Conservation (phyloP, 1,140 invertebrate genomes). For the Drosophila cardini region DNA sequence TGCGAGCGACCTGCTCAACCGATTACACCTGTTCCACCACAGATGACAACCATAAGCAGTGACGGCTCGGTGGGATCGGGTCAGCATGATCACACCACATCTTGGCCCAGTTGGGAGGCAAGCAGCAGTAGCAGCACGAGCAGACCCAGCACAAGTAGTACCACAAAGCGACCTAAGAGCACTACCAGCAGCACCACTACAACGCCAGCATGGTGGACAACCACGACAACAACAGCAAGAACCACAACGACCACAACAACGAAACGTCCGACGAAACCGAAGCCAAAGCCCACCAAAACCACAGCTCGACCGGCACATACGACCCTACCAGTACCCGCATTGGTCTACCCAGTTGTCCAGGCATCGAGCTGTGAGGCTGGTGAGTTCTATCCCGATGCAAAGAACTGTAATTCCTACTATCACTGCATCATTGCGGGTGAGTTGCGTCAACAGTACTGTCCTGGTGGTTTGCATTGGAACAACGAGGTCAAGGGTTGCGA, state of each 20-base stretch:
- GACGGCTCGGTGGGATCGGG: conserved; percentile 64
- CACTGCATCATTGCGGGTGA: conserved; percentile 89
- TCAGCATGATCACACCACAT: conserved; percentile 81
- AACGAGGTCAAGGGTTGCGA: conserved; percentile 87
- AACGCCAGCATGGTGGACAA: conserved; percentile 68
- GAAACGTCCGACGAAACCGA: conserved; percentile 61
- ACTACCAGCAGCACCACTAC: conserved; percentile 63
- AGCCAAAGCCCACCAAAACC: conserved; percentile 60
- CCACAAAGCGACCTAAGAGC: conserved; percentile 50
- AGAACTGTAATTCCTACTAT: conserved; percentile 91
- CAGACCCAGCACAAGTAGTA: conserved; percentile 42
- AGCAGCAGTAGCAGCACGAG: conserved; percentile 56
- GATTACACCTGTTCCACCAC: conserved; percentile 89
- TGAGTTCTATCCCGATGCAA: conserved; percentile 88
- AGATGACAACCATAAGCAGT: conserved; percentile 87
- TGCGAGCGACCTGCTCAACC: conserved; percentile 89
- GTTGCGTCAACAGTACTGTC: conserved; percentile 88
- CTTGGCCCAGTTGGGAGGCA: conserved; percentile 85
- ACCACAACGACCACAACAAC: conserved; percentile 79
- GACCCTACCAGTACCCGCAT: conserved; percentile 83
- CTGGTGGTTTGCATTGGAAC: conserved; percentile 93
- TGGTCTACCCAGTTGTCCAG: conserved; percentile 84
- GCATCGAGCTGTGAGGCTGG: conserved; percentile 87
- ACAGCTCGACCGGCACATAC: conserved; percentile 70
- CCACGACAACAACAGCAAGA: conserved; percentile 71